Conservation (phyloP, 1,140 invertebrate species). For the Danaus plexippus region DNA sequence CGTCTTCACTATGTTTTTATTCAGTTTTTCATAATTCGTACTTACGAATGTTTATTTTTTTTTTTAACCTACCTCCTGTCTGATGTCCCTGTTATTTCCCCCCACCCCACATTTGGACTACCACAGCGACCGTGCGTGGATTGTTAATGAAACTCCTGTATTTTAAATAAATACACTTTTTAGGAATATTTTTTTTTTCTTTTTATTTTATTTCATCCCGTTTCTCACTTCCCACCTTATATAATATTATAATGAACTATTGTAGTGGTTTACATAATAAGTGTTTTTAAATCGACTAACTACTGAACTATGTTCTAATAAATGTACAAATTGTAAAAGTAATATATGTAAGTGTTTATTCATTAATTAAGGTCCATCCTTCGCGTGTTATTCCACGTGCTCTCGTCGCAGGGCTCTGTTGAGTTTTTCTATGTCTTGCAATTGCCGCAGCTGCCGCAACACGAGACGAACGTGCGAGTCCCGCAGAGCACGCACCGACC, state of each 20-base stretch:
- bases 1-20: constrained; percentile 13
- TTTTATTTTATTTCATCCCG: constrained; percentile 2
- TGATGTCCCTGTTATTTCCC: constrained; percentile 27
- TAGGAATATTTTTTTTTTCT: constrained; percentile 32
- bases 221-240: no score
- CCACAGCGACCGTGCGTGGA: constrained; percentile 44
- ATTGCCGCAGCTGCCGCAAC: constrained; percentile 31
- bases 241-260: no score
- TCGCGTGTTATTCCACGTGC: not conserved
- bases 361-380: not conserved
- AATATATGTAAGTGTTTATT: no score
- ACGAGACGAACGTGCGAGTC: constrained; percentile 41
- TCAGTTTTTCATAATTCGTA: constrained; percentile 33
- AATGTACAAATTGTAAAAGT: no score
- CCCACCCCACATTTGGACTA: constrained; percentile 38
- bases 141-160: constrained; percentile 53
- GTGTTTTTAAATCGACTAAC: no score
- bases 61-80: constrained; percentile 36
- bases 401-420: constrained; percentile 30
- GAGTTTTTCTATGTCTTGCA: constrained; percentile 39
- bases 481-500: constrained; percentile 37
- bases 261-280: no score
- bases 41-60: constrained; percentile 35
- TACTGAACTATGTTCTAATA: no score
- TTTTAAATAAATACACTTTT: constrained; percentile 55